A percentile compares a stretch with the other conserved stretches of the same genome.
These are phyloP conservation scores for Lepidotrigona ventralis DNA, from an alignment of 1,140 invertebrate genomes.

Conservation along the genomic window DNA sequence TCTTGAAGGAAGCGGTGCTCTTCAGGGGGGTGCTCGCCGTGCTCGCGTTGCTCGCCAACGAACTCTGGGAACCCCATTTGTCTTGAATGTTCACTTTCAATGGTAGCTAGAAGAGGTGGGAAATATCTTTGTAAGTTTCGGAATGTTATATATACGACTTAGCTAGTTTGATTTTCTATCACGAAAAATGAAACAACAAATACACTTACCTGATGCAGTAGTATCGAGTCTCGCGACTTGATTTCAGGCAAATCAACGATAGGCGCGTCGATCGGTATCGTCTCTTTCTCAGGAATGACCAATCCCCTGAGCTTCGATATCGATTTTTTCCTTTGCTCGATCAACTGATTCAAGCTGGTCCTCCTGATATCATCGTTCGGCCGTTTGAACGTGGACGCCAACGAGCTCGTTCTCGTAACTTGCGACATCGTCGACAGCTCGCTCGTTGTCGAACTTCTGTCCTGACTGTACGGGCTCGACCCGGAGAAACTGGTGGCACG, in stretches of 20 bases:
- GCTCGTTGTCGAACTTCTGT: constrained; percentile 7
- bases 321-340: constrained; percentile 89
- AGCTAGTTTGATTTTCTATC: no score
- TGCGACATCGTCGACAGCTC: constrained; percentile 32
- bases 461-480: constrained; percentile 53
- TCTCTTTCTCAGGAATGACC: constrained; percentile 89
- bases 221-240: constrained; percentile 83
- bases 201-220: constrained; percentile 67
- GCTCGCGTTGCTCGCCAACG: constrained; percentile 71
- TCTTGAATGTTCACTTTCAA: constrained; percentile 69
- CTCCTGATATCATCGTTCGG: constrained; percentile 73
- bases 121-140: background rate
- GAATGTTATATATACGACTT: no score
- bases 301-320: constrained; percentile 91
- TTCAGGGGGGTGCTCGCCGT: constrained; percentile 68
- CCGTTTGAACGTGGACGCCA: constrained; percentile 74
- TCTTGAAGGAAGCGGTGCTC: constrained; percentile 72
- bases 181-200: no score
- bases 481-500: constrained; percentile 81
- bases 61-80: constrained; percentile 76
- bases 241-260: constrained; percentile 90
- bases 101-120: constrained; percentile 49
- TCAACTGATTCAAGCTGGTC: constrained; percentile 83
- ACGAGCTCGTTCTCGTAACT: constrained; percentile 77
- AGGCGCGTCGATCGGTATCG: constrained; percentile 80